Conservation (phyloP, 2,888 invertebrate genomes). For the Mactromeris polynyma region DNA sequence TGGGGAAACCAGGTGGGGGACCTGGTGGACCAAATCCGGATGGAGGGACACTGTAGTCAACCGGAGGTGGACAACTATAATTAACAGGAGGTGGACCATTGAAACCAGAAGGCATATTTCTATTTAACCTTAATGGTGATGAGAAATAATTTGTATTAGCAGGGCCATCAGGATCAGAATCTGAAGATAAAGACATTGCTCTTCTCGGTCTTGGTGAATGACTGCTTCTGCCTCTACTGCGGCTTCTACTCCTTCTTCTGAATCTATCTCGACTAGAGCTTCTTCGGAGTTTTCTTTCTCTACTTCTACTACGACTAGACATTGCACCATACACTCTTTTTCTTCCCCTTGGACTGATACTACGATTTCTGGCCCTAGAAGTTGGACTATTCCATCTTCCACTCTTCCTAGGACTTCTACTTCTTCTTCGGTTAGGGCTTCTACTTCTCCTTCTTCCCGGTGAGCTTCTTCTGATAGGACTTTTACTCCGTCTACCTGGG, state of each 20-base stretch:
- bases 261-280: slow-evolving; percentile 57
- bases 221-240: slow-evolving; percentile 41
- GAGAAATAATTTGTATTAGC: slow-evolving; percentile 62
- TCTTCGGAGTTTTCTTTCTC: slow-evolving; percentile 58
- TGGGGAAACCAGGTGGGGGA: slow-evolving; percentile 34
- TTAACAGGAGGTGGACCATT: slow-evolving; percentile 21
- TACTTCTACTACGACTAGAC: slow-evolving; percentile 56
- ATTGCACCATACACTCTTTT: slow-evolving; percentile 40
- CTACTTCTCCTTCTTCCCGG: slow-evolving; percentile 37
- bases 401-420: slow-evolving; percentile 25
- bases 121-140: slow-evolving; percentile 53
- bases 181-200: slow-evolving; percentile 40
- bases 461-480: slow-evolving; percentile 14
- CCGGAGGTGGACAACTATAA: slow-evolving; percentile 7
- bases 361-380: slow-evolving; percentile 34
- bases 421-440: slow-evolving; percentile 48
- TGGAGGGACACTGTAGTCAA: slow-evolving; percentile 39
- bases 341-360: slow-evolving; percentile 59
- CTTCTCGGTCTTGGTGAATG: not conserved
- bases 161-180: slow-evolving; percentile 64
- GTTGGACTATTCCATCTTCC: slow-evolving; percentile 35
- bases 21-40: slow-evolving; percentile 38
- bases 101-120: not conserved
- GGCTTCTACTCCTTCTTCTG: slow-evolving; percentile 42
- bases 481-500: slow-evolving; percentile 32